Evolutionary conservation across 2,113 vertebrate species (phyloP).

Genomic region (Eudyptes chrysolophus): DNA sequence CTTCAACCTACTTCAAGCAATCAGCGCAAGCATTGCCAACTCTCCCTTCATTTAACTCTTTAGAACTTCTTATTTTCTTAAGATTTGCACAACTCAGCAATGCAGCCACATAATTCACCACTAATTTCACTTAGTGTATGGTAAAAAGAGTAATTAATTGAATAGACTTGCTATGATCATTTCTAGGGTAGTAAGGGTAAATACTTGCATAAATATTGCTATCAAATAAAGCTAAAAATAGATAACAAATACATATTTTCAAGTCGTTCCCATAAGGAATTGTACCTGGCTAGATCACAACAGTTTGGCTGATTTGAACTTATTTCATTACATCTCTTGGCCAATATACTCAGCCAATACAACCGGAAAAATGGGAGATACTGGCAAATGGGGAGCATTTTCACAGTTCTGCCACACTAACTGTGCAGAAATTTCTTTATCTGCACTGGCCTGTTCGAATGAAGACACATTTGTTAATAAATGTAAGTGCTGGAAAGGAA

Average conservation of each 20-base stretch:
- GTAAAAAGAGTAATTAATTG: not conserved
- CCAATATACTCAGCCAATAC: not conserved
- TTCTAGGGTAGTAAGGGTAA: not conserved
- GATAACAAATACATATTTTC: not conserved
- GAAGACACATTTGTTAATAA: not conserved
- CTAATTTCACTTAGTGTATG: not conserved
- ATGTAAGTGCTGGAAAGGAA: not conserved
- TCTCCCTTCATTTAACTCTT: slow-evolving; percentile 33
- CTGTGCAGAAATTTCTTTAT: not conserved
- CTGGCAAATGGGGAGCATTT: not conserved
- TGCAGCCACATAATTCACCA: not conserved
- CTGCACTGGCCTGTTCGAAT: not conserved
- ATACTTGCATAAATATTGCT: not conserved
- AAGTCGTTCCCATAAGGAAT: not conserved
- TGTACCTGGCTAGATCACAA: not conserved
- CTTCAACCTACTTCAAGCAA: slow-evolving; percentile 36
- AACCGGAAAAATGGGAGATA: not conserved
- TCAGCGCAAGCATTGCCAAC: not conserved
- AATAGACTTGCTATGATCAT: not conserved
- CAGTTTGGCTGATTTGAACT: not conserved
- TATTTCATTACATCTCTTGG: not conserved
- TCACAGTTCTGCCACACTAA: not conserved
- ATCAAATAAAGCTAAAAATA: not conserved
- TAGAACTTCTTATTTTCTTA: not conserved
- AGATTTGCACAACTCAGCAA: not conserved